phyloP scores from a whole-genome alignment of 2,888 invertebrate genomes.

The Melipona beecheii region DNA sequence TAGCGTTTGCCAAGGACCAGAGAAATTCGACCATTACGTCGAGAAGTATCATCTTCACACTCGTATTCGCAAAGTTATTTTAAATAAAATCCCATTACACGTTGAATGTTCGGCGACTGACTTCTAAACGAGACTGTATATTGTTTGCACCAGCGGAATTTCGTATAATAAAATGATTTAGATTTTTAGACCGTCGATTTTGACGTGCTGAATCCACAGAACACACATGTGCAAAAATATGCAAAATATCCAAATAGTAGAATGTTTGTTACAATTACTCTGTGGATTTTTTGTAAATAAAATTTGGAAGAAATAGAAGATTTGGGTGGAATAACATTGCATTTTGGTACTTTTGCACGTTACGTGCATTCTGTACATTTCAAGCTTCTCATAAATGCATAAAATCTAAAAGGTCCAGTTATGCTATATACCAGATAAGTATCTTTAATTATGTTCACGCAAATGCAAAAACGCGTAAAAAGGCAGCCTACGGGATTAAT shows the following conservation, averaged over 20 bases:
- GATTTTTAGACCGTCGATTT: no score
- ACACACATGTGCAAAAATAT: background rate
- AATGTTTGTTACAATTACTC: background rate
- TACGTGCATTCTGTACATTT: no score
- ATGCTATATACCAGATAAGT: no score
- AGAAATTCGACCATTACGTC: background rate
- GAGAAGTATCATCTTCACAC: background rate
- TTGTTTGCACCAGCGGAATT: background rate
- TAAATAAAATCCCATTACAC: background rate
- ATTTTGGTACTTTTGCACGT: no score
- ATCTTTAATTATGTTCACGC: no score
- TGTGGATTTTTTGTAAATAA: no score
- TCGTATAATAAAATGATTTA: no score
- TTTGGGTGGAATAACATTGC: no score
- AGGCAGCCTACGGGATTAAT: background rate
- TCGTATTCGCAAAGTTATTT: background rate
- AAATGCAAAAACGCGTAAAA: background rate
- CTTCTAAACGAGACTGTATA: background rate
- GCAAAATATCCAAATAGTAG: background rate
- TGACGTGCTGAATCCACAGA: no score
- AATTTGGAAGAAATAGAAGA: no score
- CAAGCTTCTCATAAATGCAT: no score
- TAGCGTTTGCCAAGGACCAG: slow-evolving; percentile 5
- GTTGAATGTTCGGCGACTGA: background rate
- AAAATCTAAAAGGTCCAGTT: no score